Base-by-base conservation (phyloP, 2,888 invertebrate species). In the Ctenicera cuprea region DNA sequence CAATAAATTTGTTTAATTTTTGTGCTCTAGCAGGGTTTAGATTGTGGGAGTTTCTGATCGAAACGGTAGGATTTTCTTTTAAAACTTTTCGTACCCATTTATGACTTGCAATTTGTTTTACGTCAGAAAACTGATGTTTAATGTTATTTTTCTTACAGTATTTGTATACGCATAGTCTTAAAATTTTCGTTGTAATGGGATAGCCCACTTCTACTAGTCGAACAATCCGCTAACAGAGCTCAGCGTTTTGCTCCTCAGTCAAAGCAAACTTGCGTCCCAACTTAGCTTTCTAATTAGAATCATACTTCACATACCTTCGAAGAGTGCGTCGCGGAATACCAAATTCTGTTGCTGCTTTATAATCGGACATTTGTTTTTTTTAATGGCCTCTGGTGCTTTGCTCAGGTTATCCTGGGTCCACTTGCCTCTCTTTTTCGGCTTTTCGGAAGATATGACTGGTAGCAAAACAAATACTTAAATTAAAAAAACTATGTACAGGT, bases 1-100 rank as follows among this genome's bases (percentile, higher is more conserved):
- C 80, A 50, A 71, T 26, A 26, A 3, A 30, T 71, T 71, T 75
- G 20, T 76, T 78, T n/a, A 74, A 26, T 45, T 76, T 82, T 77
- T 81, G 80, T 12, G 78, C 79, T 43, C 81, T 65, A 3, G 75
- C 80, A 18, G 77, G 74, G 63, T 82, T 82, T 74, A 82, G 65
- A 14, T 64, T 69, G 52, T 82, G 81, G 11, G 80, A 76, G 69
- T 78, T 82, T 64, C 80, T 30, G 33, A 33, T 14, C 4, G 33
- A 30, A 14, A 57, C n/a, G 1, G 3, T 16, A 14, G 57, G 54
- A 69, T 64, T 66, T 57, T 1, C n/a, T n/a, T 30, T 57, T 8
- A 26, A 3, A 5, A 26, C 2, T 3, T 3, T 2, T 5, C 26
- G 2, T 3, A 26, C 2, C 26, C 26, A 26, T n/a, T n/a, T n/a